Evolutionary conservation across 2,888 invertebrate genomes (phyloP).

Genomic region (Coelopa pilipes): DNA sequence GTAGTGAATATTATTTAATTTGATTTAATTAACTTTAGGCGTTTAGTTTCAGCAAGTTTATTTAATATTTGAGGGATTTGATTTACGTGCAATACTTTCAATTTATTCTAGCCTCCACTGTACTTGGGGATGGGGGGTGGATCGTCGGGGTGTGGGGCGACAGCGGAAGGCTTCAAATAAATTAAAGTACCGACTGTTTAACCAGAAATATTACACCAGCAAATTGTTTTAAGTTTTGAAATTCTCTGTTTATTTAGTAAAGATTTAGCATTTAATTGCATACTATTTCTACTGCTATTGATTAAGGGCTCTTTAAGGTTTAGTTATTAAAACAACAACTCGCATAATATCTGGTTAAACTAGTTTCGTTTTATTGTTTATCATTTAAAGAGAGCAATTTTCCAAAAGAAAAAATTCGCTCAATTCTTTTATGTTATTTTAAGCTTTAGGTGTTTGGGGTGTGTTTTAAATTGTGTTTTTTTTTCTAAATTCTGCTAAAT

Average conservation of each 20-base stretch:
- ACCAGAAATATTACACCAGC: conserved; percentile 67
- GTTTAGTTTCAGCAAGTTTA: no score
- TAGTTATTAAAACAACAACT: conserved; percentile 59
- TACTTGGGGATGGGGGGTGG: conserved; percentile 29
- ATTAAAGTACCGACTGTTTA: conserved; percentile 64
- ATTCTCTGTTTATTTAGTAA: conserved; percentile 15
- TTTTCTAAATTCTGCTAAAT: conserved; percentile 24
- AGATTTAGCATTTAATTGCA: conserved; percentile 24
- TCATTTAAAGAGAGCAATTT: conserved; percentile 18
- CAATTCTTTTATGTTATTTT: conserved; percentile 29
- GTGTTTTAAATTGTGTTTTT: conserved; percentile 41
- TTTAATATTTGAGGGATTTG: conserved; percentile 65
- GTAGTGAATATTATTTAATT: conserved; percentile 15
- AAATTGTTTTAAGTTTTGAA: conserved; percentile 60
- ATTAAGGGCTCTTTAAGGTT: background rate
- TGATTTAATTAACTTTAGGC: conserved; percentile 43
- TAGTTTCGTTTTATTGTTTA: conserved; percentile 34
- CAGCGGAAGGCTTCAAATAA: conserved; percentile 56
- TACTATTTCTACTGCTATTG: conserved; percentile 21
- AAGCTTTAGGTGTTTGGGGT: conserved; percentile 26
- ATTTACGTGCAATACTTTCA: conserved; percentile 64
- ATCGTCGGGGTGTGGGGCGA: background rate
- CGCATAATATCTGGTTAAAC: conserved; percentile 66
- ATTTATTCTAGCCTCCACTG: conserved; percentile 50
- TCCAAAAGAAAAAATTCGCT: background rate